A percentile compares a stretch with the other conserved stretches of the same genome.
Evolutionary conservation across 2,113 vertebrate genomes (phyloP).

Genomic region (Silurus meridionalis): DNA sequence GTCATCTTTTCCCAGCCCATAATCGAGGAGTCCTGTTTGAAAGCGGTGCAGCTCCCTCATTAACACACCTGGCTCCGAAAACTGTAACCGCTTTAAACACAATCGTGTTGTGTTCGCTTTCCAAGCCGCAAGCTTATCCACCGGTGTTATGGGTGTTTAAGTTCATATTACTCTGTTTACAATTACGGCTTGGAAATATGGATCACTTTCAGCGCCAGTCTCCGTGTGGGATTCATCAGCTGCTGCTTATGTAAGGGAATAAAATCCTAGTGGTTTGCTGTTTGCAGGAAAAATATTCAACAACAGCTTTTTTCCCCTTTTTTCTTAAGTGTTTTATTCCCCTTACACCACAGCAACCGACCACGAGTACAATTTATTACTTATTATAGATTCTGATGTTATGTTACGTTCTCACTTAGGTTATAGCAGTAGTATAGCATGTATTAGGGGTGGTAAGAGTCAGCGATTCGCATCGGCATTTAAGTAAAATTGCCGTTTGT

Average conservation of each 20-base stretch:
- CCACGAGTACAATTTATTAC: not conserved
- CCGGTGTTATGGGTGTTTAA: not conserved
- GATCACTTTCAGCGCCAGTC: not conserved
- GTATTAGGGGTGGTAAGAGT: too few relatives aligned
- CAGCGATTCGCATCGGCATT: too few relatives aligned
- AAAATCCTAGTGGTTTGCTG: too few relatives aligned
- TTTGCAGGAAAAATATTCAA: not conserved
- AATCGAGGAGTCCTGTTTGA: not conserved
- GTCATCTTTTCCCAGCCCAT: not conserved
- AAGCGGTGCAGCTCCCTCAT: not conserved
- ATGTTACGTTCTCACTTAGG: not conserved
- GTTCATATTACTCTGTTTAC: not conserved
- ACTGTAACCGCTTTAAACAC: not conserved
- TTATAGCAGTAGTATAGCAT: too few relatives aligned
- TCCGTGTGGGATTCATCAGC: not conserved
- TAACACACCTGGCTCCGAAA: constrained; percentile 19
- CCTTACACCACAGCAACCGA: not conserved
- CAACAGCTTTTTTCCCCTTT: not conserved
- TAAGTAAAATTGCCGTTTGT: too few relatives aligned
- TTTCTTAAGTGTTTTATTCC: not conserved
- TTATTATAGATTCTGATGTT: not conserved
- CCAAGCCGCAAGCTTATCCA: not conserved
- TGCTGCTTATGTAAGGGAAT: not conserved
- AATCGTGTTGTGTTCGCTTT: not conserved
- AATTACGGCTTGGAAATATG: not conserved